Percentiles rank a stretch among this genome's conserved stretches.
These are phyloP conservation scores for Drosophila macrospina DNA, from an alignment of 2,888 invertebrate species.

Conservation along the genomic window DNA sequence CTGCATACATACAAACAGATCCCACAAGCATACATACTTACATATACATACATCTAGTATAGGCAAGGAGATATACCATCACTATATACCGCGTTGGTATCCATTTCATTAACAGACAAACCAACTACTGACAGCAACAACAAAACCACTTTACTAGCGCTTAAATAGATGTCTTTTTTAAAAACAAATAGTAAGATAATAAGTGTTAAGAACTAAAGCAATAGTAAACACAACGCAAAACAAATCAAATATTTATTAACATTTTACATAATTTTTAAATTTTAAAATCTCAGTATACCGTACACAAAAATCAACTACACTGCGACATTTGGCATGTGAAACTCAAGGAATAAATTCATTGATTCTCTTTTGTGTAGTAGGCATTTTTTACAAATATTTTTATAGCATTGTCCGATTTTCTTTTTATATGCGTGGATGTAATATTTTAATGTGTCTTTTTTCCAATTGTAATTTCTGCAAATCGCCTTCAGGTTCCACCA, in stretches of 20 bases:
- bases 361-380: slow-evolving; percentile 51
- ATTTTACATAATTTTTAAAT: slow-evolving; percentile 62
- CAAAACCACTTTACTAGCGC: slow-evolving; percentile 74
- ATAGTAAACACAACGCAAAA: slow-evolving; percentile 62
- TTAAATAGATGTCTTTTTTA: slow-evolving; percentile 75
- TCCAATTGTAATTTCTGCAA: slow-evolving; percentile 33
- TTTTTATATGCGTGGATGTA: slow-evolving; percentile 26
- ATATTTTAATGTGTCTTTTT: slow-evolving; percentile 34
- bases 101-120: slow-evolving; percentile 38
- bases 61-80: slow-evolving; percentile 68
- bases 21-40: slow-evolving; percentile 33
- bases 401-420: slow-evolving; percentile 36
- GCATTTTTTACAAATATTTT: slow-evolving; percentile 33
- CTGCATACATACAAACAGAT: slow-evolving; percentile 30
- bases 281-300: slow-evolving; percentile 66
- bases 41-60: slow-evolving; percentile 60
- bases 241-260: slow-evolving; percentile 76
- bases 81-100: slow-evolving; percentile 59
- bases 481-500: slow-evolving; percentile 30
- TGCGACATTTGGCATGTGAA: slow-evolving; percentile 42
- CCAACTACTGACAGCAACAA: slow-evolving; percentile 50
- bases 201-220: slow-evolving; percentile 76
- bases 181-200: slow-evolving; percentile 74
- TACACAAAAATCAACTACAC: slow-evolving; percentile 45
- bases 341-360: slow-evolving; percentile 50